A percentile compares a stretch with the other conserved stretches of the same genome.
phyloP scores from a whole-genome alignment of 2,113 vertebrate genomes.

The Hystrix brachyura region DNA sequence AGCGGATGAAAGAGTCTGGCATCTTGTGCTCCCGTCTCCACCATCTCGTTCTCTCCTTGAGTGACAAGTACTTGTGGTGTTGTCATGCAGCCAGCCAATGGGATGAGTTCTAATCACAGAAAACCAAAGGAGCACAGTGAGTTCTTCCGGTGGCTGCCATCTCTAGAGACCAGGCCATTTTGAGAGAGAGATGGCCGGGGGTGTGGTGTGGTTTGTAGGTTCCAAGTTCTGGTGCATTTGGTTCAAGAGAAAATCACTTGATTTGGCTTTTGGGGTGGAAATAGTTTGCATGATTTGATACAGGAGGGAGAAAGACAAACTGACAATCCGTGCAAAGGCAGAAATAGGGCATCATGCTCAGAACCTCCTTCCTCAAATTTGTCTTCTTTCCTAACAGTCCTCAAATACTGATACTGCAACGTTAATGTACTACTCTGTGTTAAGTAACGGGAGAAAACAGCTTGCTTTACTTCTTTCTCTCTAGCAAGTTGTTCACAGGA shows the following conservation, averaged over 20 bases:
- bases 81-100: not conserved
- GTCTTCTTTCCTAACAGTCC: not conserved
- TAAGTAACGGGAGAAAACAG: not conserved
- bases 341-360: not conserved
- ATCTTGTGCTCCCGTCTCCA: not conserved
- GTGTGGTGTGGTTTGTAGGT: not conserved
- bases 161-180: not conserved
- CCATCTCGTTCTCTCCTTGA: not conserved
- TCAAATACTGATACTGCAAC: not conserved
- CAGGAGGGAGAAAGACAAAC: not conserved
- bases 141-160: not conserved
- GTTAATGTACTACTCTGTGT: not conserved
- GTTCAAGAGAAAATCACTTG: not conserved
- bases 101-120: not conserved
- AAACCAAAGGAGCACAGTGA: not conserved
- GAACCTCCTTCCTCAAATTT: not conserved
- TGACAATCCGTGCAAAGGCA: not conserved
- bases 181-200: not conserved
- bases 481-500: slow-evolving; percentile 13
- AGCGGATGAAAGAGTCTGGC: not conserved
- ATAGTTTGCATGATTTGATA: not conserved
- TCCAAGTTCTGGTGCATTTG: not conserved
- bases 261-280: not conserved
- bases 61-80: not conserved
- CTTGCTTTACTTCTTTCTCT: not conserved